Base-by-base conservation (phyloP, 2,797 vertebrate species). In the Pangasius djambal region DNA sequence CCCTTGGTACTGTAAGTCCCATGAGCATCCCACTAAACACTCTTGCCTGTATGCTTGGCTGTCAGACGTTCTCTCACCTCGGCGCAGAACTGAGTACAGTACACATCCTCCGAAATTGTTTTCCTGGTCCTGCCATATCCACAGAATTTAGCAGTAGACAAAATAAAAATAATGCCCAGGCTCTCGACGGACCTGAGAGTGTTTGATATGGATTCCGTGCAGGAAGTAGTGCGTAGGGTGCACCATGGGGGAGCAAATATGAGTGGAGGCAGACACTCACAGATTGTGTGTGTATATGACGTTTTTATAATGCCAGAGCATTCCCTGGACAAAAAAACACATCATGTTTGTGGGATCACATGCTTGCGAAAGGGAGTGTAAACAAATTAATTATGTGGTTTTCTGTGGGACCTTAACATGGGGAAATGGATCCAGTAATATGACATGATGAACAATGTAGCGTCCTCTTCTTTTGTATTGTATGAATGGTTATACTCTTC, bases 261-360 rank as follows among this genome's bases (percentile, higher is more conserved):
- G 89, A 88, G 91, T 10, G 57, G 70, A 90, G 88, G 89, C 89
- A 92, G 88, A 92, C 86, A 88, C 81, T 52, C 89, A 92, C 86
- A 93, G 89, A 90, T 87, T 69, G 63, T 34, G 86, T 90, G 88
- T 89, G 90, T 83, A 91, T 89, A 91, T 87, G 70, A 89, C 89
- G 89, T 91, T 90, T 91, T 61, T 87, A 92, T 89, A 92, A 83
- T 92, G 91, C 87, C 90, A 79, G 91, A 90, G 87, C 91, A 90
- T 90, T 88, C 91, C 89, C 69, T 83, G 87, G 89, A 93, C 93
- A 89, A 93, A 89, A 93, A 93, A 93, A 91, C 89, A 86, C 78
- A 79, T 88, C 83, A 93, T 91, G 84, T 91, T 88, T 77, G 50
- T 81, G 85, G 88, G 89, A 92, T 88, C 86, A 52, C 83, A 88